Evolutionary conservation across 2,797 vertebrate species (phyloP), one percentile per base, ranked within the genome.

Genomic region (Neopelma chrysocephalum): DNA sequence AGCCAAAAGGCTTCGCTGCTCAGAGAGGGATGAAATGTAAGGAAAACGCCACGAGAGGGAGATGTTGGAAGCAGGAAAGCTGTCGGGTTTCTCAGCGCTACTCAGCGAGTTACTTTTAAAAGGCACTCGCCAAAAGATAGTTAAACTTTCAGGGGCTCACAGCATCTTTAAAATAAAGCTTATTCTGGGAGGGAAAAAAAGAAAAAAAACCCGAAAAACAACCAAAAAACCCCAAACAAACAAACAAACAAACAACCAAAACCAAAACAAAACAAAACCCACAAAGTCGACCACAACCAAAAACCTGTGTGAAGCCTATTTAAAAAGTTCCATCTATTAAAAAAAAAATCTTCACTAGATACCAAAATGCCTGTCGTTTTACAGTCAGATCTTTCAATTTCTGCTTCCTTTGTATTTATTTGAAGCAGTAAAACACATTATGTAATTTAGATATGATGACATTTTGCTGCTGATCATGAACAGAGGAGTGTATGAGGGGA

Each of bases 21-120:
- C 75, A 18, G 7, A 10, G n/a, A 90, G 38, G n/a, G 79, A 3
- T 78, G 92, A 48, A 73, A 16, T 94, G 88, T 5, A 62, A 29
- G 92, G 27, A 47, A 50, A 68, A 13, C 2, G 40, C 95, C 96
- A 92, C 95, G 12, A 83, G 97, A 94, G 97, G 96, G 96, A 62
- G 96, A 42, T 65, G 48, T 26, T 32, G 89, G 85, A 81, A 96
- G 87, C 61, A 29, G 38, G 34, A 93, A 82, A 76, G 54, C 48
- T 17, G n/a, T 0, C 20, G 4, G 13, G 16, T 9, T 34, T 12
- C 68, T 27, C 50, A 66, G 22, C 18, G 2, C 40, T 3, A 3
- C 8, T 22, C 23, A 16, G 79, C 2, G 0, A 3, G 8, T 34
- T 12, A 0, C 27, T 45, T 76, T 23, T 10, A 23, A 61, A 70